Percentiles rank a stretch among this genome's conserved stretches.
phyloP scores from a whole-genome alignment of 2,113 vertebrate genomes.

The Rhinopomastus cyanomelas region DNA sequence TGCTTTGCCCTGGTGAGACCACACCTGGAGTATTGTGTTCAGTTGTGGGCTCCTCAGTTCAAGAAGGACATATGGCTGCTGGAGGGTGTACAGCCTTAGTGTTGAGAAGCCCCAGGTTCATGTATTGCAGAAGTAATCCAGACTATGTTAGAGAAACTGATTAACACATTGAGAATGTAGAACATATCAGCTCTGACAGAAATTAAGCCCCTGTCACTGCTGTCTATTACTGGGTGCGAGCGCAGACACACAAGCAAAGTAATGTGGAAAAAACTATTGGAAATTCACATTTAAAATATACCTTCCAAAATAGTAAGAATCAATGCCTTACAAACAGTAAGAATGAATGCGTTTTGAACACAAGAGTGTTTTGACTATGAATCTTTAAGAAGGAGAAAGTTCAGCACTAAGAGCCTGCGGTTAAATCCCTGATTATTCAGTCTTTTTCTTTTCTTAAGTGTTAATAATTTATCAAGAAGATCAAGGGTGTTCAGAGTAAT shows the following conservation, averaged over 20 bases:
- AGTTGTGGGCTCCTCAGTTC: too few species aligned
- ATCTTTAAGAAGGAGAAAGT: background rate
- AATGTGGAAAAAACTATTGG: conserved; percentile 63
- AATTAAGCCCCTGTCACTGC: conserved; percentile 31
- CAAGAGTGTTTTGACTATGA: conserved; percentile 60
- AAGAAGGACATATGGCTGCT: too few species aligned
- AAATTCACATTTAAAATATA: conserved; percentile 70
- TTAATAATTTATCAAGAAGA: conserved; percentile 44
- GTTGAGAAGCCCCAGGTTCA: background rate
- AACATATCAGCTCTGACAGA: conserved; percentile 5
- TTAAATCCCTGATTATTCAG: conserved; percentile 18
- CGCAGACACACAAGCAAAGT: conserved; percentile 35
- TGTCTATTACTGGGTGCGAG: conserved; percentile 16
- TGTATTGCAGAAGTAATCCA: conserved; percentile 1
- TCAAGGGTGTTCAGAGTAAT: conserved; percentile 23
- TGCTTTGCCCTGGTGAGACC: too few species aligned
- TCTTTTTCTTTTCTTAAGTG: conserved; percentile 29
- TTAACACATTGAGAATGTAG: conserved; percentile 22
- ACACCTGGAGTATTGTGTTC: too few species aligned
- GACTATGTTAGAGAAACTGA: conserved; percentile 2
- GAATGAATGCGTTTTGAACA: conserved; percentile 63
- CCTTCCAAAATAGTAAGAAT: conserved; percentile 67
- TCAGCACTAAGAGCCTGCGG: conserved; percentile 47
- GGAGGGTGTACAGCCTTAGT: too few species aligned
- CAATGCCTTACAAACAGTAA: conserved; percentile 62